Evolutionary conservation across 2,113 vertebrate genomes (phyloP).

Genomic region (Spheniscus mendiculus): DNA sequence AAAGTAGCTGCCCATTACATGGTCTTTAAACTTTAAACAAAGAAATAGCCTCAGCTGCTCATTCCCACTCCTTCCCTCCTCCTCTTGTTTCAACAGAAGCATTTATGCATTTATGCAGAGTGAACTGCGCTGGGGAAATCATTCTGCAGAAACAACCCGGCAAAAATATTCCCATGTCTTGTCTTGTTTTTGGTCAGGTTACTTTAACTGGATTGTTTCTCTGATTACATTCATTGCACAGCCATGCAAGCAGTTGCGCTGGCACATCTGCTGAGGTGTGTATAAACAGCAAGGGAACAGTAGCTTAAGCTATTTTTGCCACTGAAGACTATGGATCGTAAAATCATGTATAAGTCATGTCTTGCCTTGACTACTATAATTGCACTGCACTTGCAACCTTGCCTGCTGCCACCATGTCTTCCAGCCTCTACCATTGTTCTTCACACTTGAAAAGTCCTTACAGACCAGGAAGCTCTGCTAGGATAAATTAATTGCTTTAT

Average conservation of each 20-base stretch:
- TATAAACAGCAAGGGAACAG: not conserved
- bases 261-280: not conserved
- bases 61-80: not conserved
- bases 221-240: not conserved
- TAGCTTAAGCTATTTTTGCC: not conserved
- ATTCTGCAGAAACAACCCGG: not conserved
- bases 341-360: not conserved
- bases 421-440: not conserved
- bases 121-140: not conserved
- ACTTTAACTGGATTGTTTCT: not conserved
- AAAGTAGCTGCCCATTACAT: not conserved
- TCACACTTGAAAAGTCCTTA: not conserved
- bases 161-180: not conserved
- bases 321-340: not conserved
- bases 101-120: not conserved
- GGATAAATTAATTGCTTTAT: not conserved
- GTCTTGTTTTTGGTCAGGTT: not conserved
- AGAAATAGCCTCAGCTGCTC: not conserved
- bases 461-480: not conserved
- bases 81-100: not conserved
- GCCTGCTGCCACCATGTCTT: not conserved
- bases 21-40: not conserved
- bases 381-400: not conserved
- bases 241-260: not conserved
- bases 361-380: not conserved